Base-by-base conservation (phyloP, 2,888 invertebrate genomes). In the Salpingus planirostris region DNA sequence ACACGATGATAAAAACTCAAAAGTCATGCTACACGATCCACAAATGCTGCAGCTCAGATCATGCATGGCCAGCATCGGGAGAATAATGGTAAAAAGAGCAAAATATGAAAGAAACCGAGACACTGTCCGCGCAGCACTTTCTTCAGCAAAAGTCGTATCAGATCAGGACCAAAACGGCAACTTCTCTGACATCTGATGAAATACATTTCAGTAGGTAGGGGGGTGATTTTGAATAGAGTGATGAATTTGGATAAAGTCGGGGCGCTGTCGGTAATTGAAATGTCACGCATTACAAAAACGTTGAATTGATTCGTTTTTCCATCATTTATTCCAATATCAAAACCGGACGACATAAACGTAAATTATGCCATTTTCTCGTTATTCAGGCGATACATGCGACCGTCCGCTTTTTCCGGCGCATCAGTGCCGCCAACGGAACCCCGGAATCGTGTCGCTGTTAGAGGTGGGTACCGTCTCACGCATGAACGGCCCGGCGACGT, bases 281-380 rank as follows among this genome's bases (percentile, higher is more conserved):
- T 15, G 14, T 27, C 27, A 27, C 27, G 13, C 11, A 11, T 7
- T n/a, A n/a, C n/a, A n/a, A n/a, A n/a, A n/a, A n/a, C n/a, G n/a
- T n/a, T 7, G 25, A 36, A 36, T 36, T 29, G 36, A 32, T 26
- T 36, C 36, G 31, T 38, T 36, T 33, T 42, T 40, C 30, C 36
- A 41, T 41, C 42, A 42, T 40, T 44, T 43, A 43, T 39, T 33
- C 34, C 44, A 30, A 35, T 40, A 43, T 36, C 41, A 44, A 39
- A 38, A 38, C 33, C 31, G 31, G 38, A 33, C 28, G 38, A 32
- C 34, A 33, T 36, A 35, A 32, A 27, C 31, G 35, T 38, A 41
- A 41, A 41, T 41, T 38, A 41, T 41, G 42, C 33, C 36, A 36
- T 42, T 42, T 36, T 33, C 33, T 31, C 35, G 36, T 36, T 36